Evolutionary conservation across 2,113 vertebrate species (phyloP).

Genomic region (Hyperoodon ampullatus): DNA sequence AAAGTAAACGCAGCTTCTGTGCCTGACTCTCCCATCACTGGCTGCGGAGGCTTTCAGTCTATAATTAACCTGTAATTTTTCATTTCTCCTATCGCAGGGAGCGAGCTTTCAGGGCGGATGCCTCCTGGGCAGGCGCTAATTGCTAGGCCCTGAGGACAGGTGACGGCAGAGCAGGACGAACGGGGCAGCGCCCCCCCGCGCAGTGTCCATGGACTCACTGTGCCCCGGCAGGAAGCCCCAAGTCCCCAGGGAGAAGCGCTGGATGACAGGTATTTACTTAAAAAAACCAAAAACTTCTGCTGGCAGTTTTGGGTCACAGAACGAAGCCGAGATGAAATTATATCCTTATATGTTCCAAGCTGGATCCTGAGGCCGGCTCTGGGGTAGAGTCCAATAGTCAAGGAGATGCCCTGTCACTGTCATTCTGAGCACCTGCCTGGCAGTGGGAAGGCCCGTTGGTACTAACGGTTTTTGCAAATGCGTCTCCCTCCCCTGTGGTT

Average conservation of each 20-base stretch:
- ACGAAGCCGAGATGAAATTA: not conserved
- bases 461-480: fast-evolving
- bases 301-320: not conserved
- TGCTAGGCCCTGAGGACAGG: not conserved
- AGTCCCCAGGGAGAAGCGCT: not conserved
- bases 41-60: not conserved
- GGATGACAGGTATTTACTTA: not conserved
- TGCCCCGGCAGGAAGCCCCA: not conserved
- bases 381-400: not conserved
- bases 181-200: fast-evolving
- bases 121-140: fast-evolving
- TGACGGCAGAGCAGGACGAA: not conserved
- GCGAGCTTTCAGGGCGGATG: not conserved
- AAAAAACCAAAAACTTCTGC: not conserved
- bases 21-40: fast-evolving
- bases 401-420: fast-evolving
- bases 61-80: not conserved
- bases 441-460: fast-evolving
- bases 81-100: not conserved
- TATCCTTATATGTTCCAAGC: not conserved
- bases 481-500: fast-evolving
- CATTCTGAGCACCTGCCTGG: fast-evolving
- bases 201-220: fast-evolving
- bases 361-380: not conserved
- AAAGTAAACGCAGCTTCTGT: not conserved